A percentile compares a stretch with the other conserved stretches of the same genome.
phyloP scores from a whole-genome alignment of 2,113 vertebrate species.

The Ciconia boyciana region DNA sequence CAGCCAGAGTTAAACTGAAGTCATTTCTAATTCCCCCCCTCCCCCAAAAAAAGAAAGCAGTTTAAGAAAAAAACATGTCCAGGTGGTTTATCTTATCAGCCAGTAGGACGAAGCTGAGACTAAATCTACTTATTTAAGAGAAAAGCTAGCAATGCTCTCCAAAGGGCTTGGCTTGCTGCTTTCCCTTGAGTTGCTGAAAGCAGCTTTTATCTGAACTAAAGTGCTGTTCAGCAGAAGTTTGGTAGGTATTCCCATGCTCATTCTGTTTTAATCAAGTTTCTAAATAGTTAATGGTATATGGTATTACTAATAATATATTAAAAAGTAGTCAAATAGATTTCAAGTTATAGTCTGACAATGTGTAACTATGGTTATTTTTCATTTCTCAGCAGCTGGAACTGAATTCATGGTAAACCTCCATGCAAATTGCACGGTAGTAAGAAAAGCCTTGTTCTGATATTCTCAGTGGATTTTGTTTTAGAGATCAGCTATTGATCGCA shows the following conservation, averaged over 20 bases:
- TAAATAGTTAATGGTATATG: background rate
- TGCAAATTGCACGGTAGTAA: background rate
- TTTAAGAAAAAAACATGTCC: background rate
- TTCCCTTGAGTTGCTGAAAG: background rate
- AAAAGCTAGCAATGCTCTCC: background rate
- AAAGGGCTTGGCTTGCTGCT: background rate
- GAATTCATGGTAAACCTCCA: background rate
- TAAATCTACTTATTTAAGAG: constrained; percentile 22
- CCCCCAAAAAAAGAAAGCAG: background rate
- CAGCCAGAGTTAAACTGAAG: background rate
- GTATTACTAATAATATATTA: background rate
- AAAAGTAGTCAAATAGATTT: background rate
- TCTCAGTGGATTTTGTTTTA: background rate
- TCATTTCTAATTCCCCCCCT: background rate
- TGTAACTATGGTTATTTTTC: background rate
- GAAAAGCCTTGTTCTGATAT: background rate
- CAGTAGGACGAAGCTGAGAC: background rate
- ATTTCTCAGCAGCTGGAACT: background rate
- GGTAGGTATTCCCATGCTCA: background rate
- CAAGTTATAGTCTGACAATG: background rate
- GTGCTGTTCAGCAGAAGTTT: background rate
- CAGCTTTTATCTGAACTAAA: background rate
- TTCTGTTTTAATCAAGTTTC: background rate
- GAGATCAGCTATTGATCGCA: background rate
- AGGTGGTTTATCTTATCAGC: background rate